Conservation (phyloP, 2,888 invertebrate species). For the Limenitis camilla region DNA sequence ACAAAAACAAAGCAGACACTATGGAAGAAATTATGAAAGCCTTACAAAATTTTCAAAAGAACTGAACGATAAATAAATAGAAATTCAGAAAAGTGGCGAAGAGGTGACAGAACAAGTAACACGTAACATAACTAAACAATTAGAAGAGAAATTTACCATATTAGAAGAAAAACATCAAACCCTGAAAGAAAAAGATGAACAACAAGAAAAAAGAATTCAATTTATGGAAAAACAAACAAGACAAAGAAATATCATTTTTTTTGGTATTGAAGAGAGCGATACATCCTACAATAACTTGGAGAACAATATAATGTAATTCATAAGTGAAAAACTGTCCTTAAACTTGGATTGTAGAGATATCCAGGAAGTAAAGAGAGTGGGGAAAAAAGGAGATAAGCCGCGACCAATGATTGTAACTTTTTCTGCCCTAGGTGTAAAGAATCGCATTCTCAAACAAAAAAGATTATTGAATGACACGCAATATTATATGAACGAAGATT, state of each 20-base stretch:
- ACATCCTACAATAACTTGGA: not conserved
- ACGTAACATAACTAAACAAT: too few relatives aligned
- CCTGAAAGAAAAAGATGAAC: slow-evolving; percentile 13
- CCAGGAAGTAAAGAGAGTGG: not conserved
- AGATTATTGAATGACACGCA: not conserved
- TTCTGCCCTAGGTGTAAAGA: too few relatives aligned
- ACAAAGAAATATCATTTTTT: slow-evolving; percentile 20
- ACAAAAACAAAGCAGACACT: too few relatives aligned
- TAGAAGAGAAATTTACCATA: not conserved
- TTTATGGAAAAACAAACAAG: slow-evolving; percentile 21
- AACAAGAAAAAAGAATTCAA: slow-evolving; percentile 19
- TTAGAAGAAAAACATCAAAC: slow-evolving; percentile 16
- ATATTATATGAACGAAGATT: slow-evolving; percentile 12
- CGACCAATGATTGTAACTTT: too few relatives aligned
- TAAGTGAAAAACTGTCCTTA: not conserved
- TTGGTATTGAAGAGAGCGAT: slow-evolving; percentile 15
- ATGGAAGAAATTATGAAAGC: too few relatives aligned
- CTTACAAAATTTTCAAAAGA: too few relatives aligned
- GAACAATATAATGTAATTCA: not conserved
- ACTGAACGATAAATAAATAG: too few relatives aligned
- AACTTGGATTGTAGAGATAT: not conserved
- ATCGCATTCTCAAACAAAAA: not conserved
- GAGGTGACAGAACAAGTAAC: too few relatives aligned
- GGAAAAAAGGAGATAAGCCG: too few relatives aligned
- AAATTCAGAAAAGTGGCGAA: too few relatives aligned